Conservation (phyloP, 2,113 vertebrate genomes). For the Phalacrocorax pelagicus region DNA sequence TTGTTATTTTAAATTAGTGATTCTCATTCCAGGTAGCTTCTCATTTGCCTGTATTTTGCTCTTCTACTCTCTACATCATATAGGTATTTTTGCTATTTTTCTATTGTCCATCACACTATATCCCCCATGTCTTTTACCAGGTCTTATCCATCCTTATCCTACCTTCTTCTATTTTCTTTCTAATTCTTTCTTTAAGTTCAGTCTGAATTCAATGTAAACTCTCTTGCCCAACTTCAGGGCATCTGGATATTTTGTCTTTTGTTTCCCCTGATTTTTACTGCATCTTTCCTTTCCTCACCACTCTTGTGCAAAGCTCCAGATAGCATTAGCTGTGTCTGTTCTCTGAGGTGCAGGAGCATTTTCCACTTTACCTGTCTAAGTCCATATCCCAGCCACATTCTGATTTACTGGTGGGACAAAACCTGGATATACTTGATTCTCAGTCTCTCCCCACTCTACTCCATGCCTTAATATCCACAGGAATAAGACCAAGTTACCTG, state of each 20-base stretch:
- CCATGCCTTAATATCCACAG: not conserved
- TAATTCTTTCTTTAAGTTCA: not conserved
- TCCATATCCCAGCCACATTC: not conserved
- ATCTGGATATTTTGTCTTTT: not conserved
- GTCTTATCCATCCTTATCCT: not conserved
- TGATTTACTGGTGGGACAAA: not conserved
- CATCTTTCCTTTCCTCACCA: not conserved
- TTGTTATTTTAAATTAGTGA: not conserved
- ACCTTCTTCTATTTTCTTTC: not conserved
- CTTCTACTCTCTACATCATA: not conserved
- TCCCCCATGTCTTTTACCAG: not conserved
- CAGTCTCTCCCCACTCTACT: not conserved
- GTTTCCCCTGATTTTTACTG: not conserved
- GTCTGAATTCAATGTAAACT: not conserved
- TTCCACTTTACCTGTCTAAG: not conserved
- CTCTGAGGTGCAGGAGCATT: not conserved
- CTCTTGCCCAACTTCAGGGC: not conserved
- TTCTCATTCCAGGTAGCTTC: not conserved
- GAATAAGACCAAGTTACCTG: not conserved
- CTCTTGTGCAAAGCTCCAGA: not conserved
- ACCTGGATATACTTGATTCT: not conserved
- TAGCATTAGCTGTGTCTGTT: not conserved
- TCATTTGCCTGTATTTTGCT: not conserved
- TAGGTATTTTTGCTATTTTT: not conserved
- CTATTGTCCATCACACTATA: not conserved